Evolutionary conservation across 2,113 vertebrate species (phyloP).

Genomic region (Strix aluco): DNA sequence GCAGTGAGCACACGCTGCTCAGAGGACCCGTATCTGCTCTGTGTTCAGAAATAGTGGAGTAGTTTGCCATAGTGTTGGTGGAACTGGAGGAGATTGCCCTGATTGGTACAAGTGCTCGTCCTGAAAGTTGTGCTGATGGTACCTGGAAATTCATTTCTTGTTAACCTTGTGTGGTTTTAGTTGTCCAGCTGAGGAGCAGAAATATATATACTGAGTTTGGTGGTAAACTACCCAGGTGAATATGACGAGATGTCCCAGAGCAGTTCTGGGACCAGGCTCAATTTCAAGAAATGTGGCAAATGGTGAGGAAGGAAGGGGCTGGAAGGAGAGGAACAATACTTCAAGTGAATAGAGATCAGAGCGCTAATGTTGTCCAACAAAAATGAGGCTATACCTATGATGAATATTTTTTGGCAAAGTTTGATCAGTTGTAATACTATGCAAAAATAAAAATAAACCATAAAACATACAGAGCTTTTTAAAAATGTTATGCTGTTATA

Average conservation of each 20-base stretch:
- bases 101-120: fast-evolving
- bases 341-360: neutral
- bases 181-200: neutral
- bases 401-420: neutral
- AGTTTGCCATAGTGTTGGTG: neutral
- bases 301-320: neutral
- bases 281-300: neutral
- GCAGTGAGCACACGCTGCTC: fast-evolving
- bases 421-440: neutral
- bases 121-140: neutral
- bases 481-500: fast-evolving
- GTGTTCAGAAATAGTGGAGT: fast-evolving
- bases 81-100: neutral
- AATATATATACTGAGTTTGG: neutral
- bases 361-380: neutral
- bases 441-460: neutral
- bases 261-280: neutral
- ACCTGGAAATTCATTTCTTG: neutral
- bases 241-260: neutral
- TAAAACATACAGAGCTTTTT: neutral
- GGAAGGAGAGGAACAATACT: neutral
- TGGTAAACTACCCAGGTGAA: neutral
- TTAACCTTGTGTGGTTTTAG: neutral
- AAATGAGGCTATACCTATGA: neutral
- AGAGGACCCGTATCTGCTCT: neutral